A percentile compares a stretch with the other conserved stretches of the same genome.
These are phyloP conservation scores for Dioctria linearis DNA, from an alignment of 2,888 invertebrate species.

Conservation along the genomic window DNA sequence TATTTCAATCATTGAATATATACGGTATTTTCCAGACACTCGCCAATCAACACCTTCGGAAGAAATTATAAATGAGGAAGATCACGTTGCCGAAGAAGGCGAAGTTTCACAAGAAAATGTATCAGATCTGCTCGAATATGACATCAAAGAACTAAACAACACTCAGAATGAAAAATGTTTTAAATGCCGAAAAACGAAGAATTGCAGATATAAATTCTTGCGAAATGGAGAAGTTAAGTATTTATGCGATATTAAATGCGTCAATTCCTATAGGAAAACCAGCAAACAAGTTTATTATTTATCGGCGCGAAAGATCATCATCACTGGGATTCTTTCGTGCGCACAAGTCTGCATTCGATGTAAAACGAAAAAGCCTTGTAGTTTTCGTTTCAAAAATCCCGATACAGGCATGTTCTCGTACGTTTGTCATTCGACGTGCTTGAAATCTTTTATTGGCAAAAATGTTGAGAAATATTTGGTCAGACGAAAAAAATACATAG, in stretches of 20 bases:
- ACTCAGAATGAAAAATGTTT: conserved; percentile 69
- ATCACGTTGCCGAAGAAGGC: conserved; percentile 68
- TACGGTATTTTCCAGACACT: conserved; percentile 46
- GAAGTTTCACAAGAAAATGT: conserved; percentile 67
- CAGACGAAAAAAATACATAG: conserved; percentile 73
- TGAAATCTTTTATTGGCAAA: conserved; percentile 73
- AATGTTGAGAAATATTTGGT: conserved; percentile 74
- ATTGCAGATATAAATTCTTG: conserved; percentile 69
- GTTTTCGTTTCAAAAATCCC: conserved; percentile 67
- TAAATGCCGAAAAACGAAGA: conserved; percentile 70
- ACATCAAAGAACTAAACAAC: conserved; percentile 70
- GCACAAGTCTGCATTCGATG: conserved; percentile 66
- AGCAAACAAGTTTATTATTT: conserved; percentile 66
- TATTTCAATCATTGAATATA: not conserved
- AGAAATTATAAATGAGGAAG: conserved; percentile 70
- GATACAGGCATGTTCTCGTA: conserved; percentile 73
- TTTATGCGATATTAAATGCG: conserved; percentile 73
- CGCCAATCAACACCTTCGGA: conserved; percentile 63
- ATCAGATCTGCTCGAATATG: conserved; percentile 66
- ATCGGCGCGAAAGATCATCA: conserved; percentile 66
- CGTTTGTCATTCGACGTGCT: conserved; percentile 73
- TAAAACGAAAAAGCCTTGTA: conserved; percentile 64
- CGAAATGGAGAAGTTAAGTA: conserved; percentile 67
- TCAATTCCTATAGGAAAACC: conserved; percentile 70
- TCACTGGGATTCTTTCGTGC: conserved; percentile 66